These are phyloP conservation scores for Microctenopoma steveboyesi DNA, from an alignment of 2,797 vertebrate species.

Conservation along the genomic window DNA sequence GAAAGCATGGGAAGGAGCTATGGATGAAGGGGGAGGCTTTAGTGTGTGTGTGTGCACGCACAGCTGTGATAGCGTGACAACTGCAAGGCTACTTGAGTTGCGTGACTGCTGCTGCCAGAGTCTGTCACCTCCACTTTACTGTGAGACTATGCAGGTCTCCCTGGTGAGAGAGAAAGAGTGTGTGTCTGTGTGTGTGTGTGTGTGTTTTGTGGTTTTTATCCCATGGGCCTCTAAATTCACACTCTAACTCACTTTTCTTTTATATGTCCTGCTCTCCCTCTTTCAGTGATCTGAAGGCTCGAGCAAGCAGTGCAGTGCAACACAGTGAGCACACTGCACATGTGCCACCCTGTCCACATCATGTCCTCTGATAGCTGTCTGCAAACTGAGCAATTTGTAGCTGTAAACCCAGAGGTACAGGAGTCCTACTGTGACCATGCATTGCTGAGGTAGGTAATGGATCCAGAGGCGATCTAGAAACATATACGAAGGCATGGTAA, in stretches of 20 bases:
- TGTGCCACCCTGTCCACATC: neutral
- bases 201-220: conserved; percentile 39
- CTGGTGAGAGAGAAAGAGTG: conserved; percentile 32
- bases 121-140: conserved; percentile 82
- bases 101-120: conserved; percentile 76
- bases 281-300: conserved; percentile 60
- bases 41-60: conserved; percentile 22
- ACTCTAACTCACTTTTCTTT: conserved; percentile 33
- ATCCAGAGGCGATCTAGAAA: conserved; percentile 3
- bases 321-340: conserved; percentile 14
- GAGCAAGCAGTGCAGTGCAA: neutral
- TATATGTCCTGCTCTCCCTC: conserved; percentile 23
- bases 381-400: neutral
- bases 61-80: conserved; percentile 81
- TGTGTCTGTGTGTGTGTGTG: conserved; percentile 28
- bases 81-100: conserved; percentile 71
- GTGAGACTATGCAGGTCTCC: conserved; percentile 79
- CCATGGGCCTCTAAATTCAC: conserved; percentile 52
- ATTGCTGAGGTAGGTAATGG: conserved; percentile 1
- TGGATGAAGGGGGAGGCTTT: conserved; percentile 30
- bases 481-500: conserved; percentile 2
- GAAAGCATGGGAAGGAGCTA: conserved; percentile 44
- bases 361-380: conserved; percentile 11
- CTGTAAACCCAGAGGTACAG: neutral
- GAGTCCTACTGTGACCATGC: conserved; percentile 12